Percentiles rank a stretch among this genome's conserved stretches.
Conservation (phyloP, 2,888 invertebrate genomes). For the Loripinus fragilis region DNA sequence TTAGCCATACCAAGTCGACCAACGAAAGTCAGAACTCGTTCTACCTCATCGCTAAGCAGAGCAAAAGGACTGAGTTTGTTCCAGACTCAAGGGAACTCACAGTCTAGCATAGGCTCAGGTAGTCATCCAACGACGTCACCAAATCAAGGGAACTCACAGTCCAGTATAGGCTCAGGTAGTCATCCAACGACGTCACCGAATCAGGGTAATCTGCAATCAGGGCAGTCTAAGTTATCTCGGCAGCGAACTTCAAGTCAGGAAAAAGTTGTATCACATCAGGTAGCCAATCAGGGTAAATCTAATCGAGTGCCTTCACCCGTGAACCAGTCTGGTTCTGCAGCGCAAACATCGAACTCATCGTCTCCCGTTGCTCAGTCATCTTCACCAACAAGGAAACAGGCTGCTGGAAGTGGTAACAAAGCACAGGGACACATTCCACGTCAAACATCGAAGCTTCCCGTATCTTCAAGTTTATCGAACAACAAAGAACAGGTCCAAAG, state of each 20-base stretch:
- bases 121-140: conserved; percentile 45
- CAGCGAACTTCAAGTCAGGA: neutral
- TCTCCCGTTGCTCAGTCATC: neutral
- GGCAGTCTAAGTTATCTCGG: neutral
- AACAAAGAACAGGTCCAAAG: conserved; percentile 12
- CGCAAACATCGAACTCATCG: neutral
- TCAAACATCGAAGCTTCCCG: conserved; percentile 5
- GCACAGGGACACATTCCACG: conserved; percentile 9
- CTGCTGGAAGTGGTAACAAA: neutral
- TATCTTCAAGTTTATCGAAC: neutral
- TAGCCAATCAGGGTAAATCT: conserved; percentile 24
- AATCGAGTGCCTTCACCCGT: conserved; percentile 33
- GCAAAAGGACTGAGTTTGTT: conserved; percentile 48
- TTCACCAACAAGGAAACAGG: neutral
- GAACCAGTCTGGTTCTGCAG: neutral
- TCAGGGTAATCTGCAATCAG: conserved; percentile 40
- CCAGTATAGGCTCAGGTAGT: conserved; percentile 45
- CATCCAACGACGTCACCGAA: conserved; percentile 44
- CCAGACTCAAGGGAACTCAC: conserved; percentile 37
- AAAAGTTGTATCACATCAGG: conserved; percentile 20
- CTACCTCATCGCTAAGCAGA: conserved; percentile 59
- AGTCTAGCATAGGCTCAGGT: conserved; percentile 52
- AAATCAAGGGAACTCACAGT: conserved; percentile 41
- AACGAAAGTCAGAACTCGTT: conserved; percentile 56
- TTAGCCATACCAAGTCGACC: conserved; percentile 46